Evolutionary conservation across 2,113 vertebrate species (phyloP).

Genomic region (Ctenodactylus gundi): DNA sequence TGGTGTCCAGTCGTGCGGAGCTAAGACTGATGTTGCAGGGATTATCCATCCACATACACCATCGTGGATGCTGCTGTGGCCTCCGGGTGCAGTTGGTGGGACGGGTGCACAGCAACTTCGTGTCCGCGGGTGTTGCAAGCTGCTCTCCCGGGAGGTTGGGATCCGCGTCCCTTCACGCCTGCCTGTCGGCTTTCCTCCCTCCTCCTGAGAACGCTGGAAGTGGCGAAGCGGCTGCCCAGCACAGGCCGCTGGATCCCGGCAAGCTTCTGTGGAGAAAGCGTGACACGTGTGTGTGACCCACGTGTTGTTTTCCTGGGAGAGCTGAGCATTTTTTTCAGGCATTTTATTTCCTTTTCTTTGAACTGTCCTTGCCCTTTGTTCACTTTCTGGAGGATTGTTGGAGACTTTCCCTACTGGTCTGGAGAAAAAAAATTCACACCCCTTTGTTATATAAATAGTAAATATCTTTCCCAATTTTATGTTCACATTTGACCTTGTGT

Average conservation of each 20-base stretch:
- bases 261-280: conserved; percentile 32
- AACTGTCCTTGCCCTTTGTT: background rate
- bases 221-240: no score
- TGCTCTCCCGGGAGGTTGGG: background rate
- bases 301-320: background rate
- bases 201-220: background rate
- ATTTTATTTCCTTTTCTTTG: conserved; percentile 41
- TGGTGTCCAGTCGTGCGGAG: background rate
- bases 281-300: background rate
- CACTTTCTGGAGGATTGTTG: background rate
- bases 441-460: conserved; percentile 13
- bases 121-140: conserved; percentile 22
- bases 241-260: no score
- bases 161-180: no score
- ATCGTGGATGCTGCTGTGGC: no score
- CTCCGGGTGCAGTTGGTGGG: no score
- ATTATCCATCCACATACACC: background rate
- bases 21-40: background rate
- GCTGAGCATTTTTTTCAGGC: background rate
- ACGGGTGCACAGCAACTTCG: no score
- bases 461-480: conserved; percentile 26
- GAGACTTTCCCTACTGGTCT: background rate
- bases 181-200: background rate
- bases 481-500: conserved; percentile 32
- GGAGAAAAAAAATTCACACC: background rate